Percentiles rank a stretch among this genome's conserved stretches.
phyloP scores from a whole-genome alignment of 2,797 vertebrate species.

The Micropoecilia bifurca region DNA sequence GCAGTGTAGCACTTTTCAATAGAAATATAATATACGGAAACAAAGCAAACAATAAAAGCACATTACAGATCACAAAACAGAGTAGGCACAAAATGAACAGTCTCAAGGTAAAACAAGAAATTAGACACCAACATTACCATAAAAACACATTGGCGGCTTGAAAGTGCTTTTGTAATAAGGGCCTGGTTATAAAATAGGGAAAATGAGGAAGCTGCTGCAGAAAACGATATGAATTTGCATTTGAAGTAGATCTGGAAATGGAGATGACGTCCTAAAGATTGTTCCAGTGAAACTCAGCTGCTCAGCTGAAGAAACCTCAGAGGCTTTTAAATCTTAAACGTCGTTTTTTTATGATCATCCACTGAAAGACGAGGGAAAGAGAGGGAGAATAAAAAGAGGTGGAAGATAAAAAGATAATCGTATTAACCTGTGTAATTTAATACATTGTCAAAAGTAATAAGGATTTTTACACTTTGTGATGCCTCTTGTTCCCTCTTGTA shows the following conservation, averaged over 20 bases:
- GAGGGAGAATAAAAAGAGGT: not conserved
- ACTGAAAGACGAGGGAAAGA: slow-evolving; percentile 1
- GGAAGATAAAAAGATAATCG: not conserved
- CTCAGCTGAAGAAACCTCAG: slow-evolving; percentile 37
- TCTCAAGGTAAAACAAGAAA: slow-evolving; percentile 37
- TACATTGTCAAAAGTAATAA: slow-evolving; percentile 15
- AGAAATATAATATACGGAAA: not conserved
- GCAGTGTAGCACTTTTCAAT: slow-evolving; percentile 30
- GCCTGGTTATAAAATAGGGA: slow-evolving; percentile 1
- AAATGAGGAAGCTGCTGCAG: slow-evolving; percentile 17
- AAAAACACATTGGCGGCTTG: slow-evolving; percentile 29
- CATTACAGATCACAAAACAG: slow-evolving; percentile 17
- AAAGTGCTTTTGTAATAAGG: slow-evolving; percentile 30
- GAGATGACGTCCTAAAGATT: slow-evolving; percentile 33
- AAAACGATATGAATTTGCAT: slow-evolving; percentile 38
- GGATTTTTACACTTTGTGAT: slow-evolving; percentile 1
- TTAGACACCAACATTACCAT: slow-evolving; percentile 30
- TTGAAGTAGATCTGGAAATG: slow-evolving; percentile 46
- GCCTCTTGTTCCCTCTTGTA: not conserved
- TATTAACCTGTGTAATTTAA: slow-evolving; percentile 23
- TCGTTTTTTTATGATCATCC: slow-evolving; percentile 25
- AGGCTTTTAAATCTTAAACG: slow-evolving; percentile 43
- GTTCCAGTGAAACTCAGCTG: slow-evolving; percentile 22
- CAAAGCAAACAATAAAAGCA: slow-evolving; percentile 8
- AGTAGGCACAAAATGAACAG: slow-evolving; percentile 1